Conservation (phyloP, 2,113 vertebrate species). For the Aspiorhynchus laticeps region DNA sequence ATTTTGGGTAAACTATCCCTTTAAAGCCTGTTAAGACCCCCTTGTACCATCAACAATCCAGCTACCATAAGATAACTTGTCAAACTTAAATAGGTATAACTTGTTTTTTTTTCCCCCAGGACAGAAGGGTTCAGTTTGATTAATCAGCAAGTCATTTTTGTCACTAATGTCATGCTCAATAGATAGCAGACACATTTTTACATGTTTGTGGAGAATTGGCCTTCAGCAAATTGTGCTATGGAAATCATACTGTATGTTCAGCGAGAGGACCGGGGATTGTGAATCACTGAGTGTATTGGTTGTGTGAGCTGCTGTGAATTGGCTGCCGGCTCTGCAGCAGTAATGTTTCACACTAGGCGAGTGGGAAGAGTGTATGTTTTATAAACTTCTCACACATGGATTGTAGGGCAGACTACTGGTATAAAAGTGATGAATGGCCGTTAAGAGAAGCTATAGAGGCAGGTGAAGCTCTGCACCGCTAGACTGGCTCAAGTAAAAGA, state of each 20-base stretch:
- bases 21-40: not conserved
- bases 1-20: not conserved
- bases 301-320: conserved; percentile 21
- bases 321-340: not conserved
- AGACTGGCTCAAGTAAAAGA: conserved; percentile 34
- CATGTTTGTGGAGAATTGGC: not conserved
- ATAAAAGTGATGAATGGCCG: conserved; percentile 50
- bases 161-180: not conserved
- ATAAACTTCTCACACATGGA: conserved; percentile 37
- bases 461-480: conserved; percentile 42
- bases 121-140: not conserved
- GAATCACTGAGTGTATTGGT: not conserved
- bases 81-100: not conserved
- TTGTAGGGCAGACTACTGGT: conserved; percentile 18
- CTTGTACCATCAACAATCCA: not conserved
- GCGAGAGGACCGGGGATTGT: not conserved
- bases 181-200: not conserved
- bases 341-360: conserved; percentile 17
- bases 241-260: not conserved
- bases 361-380: conserved; percentile 22
- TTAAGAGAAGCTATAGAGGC: conserved; percentile 37
- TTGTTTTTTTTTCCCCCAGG: not conserved
- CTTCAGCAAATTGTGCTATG: not conserved
- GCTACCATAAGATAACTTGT: not conserved
- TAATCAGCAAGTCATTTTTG: not conserved